Percentiles rank a stretch among this genome's conserved stretches.
phyloP scores from a whole-genome alignment of 2,888 invertebrate genomes.

The Pyrochroa serraticornis region DNA sequence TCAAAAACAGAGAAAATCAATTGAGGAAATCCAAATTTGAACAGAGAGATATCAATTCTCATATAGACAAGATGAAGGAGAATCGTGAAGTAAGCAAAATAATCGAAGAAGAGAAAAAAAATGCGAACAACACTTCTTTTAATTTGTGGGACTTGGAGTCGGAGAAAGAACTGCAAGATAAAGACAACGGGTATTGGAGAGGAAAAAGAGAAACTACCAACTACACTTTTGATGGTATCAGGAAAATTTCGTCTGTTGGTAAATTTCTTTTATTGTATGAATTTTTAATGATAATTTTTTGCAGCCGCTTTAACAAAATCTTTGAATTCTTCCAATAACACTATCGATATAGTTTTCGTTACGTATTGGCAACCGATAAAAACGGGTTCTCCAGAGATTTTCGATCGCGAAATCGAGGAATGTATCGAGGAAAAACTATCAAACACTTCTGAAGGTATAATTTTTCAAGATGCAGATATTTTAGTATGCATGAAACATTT shows the following conservation, averaged over 20 bases:
- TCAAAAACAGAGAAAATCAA: conserved; percentile 53
- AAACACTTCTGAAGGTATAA: conserved; percentile 42
- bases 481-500: conserved; percentile 27
- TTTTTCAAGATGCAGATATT: conserved; percentile 34
- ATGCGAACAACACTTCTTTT: conserved; percentile 45
- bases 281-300: conserved; percentile 21
- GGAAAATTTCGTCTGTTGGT: conserved; percentile 56
- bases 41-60: conserved; percentile 53
- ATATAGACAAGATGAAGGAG: conserved; percentile 50
- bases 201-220: conserved; percentile 43
- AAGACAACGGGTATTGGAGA: conserved; percentile 51
- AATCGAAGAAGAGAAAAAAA: conserved; percentile 48
- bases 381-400: conserved; percentile 50
- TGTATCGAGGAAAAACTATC: conserved; percentile 65
- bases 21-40: conserved; percentile 54
- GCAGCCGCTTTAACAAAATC: conserved; percentile 49
- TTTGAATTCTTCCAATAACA: conserved; percentile 38
- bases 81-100: conserved; percentile 50
- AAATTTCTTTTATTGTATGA: conserved; percentile 24
- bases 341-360: conserved; percentile 72
- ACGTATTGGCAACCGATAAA: conserved; percentile 75
- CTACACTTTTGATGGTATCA: conserved; percentile 37
- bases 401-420: conserved; percentile 67
- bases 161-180: conserved; percentile 62
- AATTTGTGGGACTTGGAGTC: conserved; percentile 64